Conservation (phyloP, 2,797 vertebrate genomes). For the Gouania willdenowi region DNA sequence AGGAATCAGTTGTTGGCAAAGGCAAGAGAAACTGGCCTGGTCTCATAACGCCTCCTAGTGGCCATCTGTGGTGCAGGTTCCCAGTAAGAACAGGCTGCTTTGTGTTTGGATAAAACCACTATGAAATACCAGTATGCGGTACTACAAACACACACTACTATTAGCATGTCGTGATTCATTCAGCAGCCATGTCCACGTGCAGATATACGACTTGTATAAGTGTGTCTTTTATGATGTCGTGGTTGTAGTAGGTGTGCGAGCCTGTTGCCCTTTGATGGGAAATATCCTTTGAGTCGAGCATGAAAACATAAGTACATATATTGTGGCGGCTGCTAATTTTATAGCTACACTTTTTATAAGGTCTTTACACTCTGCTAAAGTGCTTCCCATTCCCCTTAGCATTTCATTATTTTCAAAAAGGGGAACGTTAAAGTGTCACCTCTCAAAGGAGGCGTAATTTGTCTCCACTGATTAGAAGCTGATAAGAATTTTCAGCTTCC, state of each 20-base stretch:
- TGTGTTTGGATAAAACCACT: constrained; percentile 64
- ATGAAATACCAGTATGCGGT: constrained; percentile 66
- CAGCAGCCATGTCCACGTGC: constrained; percentile 50
- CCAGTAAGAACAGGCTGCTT: constrained; percentile 41
- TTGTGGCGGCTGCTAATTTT: constrained; percentile 80
- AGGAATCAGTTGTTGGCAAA: constrained; percentile 4
- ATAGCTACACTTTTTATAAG: constrained; percentile 78
- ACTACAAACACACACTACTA: constrained; percentile 51
- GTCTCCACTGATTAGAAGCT: constrained; percentile 16
- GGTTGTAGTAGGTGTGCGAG: constrained; percentile 42
- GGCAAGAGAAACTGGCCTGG: constrained; percentile 19
- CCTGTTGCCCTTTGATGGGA: constrained; percentile 52
- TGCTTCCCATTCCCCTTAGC: constrained; percentile 42
- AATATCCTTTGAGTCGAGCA: constrained; percentile 66
- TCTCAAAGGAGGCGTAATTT: constrained; percentile 22
- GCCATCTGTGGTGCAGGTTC: neutral
- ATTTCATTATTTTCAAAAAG: neutral
- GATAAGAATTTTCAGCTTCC: constrained; percentile 16
- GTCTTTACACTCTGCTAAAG: constrained; percentile 77
- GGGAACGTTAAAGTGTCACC: neutral
- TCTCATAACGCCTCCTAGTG: constrained; percentile 76
- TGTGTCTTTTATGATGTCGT: constrained; percentile 20
- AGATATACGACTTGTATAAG: constrained; percentile 49
- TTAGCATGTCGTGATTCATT: constrained; percentile 58
- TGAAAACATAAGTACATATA: constrained; percentile 79